These are phyloP conservation scores for Rhabdomys pumilio DNA, from an alignment of 2,797 vertebrate genomes.

Conservation along the genomic window DNA sequence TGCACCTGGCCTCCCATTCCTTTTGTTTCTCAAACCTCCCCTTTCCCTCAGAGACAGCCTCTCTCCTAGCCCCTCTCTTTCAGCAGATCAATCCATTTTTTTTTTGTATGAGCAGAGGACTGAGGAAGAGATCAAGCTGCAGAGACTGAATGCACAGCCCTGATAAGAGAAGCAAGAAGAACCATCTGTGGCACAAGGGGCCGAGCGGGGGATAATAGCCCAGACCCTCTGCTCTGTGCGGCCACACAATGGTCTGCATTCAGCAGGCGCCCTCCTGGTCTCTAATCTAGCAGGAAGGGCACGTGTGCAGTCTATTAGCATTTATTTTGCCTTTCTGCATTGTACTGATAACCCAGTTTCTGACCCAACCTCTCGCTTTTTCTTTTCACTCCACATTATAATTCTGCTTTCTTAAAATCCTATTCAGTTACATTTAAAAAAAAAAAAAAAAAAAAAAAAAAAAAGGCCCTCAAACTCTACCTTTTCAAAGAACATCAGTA, in stretches of 20 bases:
- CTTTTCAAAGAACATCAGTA: slow-evolving; percentile 83
- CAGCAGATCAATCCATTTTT: slow-evolving; percentile 77
- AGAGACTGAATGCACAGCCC: slow-evolving; percentile 85
- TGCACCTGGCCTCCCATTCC: background rate
- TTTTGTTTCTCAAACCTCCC: background rate
- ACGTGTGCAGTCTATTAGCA: slow-evolving; percentile 85
- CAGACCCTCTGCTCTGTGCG: slow-evolving; percentile 82
- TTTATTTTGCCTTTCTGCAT: slow-evolving; percentile 88
- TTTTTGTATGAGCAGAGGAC: slow-evolving; percentile 78
- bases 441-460: slow-evolving; percentile 57
- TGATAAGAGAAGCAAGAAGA: slow-evolving; percentile 86
- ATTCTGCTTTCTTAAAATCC: slow-evolving; percentile 85
- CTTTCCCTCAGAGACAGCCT: background rate
- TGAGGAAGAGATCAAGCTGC: slow-evolving; percentile 83
- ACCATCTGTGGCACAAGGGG: slow-evolving; percentile 83
- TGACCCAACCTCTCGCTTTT: slow-evolving; percentile 85
- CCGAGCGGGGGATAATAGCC: slow-evolving; percentile 82
- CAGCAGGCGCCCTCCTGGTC: slow-evolving; percentile 83
- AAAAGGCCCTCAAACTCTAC: slow-evolving; percentile 69
- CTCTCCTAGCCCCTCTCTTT: slow-evolving; percentile 74
- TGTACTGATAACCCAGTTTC: slow-evolving; percentile 88
- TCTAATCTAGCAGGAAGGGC: slow-evolving; percentile 88
- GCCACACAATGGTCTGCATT: slow-evolving; percentile 85
- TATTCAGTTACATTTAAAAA: slow-evolving; percentile 78
- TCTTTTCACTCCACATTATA: slow-evolving; percentile 85